Percentiles rank a stretch among this genome's conserved stretches.
Evolutionary conservation across 2,797 vertebrate species (phyloP).

Genomic region (Tokudaia muenninki): DNA sequence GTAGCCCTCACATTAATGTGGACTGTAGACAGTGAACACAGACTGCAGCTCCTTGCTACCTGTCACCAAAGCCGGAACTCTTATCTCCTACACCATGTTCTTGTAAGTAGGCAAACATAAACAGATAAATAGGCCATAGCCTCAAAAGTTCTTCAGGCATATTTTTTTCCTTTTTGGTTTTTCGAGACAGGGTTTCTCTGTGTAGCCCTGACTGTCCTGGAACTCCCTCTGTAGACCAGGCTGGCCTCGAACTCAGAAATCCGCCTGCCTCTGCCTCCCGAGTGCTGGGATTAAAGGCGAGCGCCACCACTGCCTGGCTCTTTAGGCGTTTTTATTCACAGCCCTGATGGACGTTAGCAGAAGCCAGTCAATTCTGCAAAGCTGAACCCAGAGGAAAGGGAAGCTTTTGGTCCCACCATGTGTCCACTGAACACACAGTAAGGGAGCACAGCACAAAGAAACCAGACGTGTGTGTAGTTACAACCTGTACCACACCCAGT

Average conservation of each 20-base stretch:
- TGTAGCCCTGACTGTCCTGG: too few relatives aligned
- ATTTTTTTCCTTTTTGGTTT: too few relatives aligned
- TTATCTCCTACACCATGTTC: not conserved
- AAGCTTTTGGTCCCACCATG: not conserved
- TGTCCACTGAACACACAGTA: not conserved
- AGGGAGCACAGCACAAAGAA: not conserved
- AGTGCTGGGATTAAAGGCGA: too few relatives aligned
- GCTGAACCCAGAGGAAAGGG: not conserved
- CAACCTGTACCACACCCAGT: not conserved
- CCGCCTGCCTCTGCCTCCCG: too few relatives aligned
- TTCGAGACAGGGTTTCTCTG: too few relatives aligned
- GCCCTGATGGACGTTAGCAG: not conserved
- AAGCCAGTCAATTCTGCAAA: not conserved
- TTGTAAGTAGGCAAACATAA: not conserved
- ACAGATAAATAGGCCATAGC: not conserved
- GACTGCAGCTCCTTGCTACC: not conserved
- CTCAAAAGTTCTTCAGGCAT: not conserved
- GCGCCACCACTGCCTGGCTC: not conserved
- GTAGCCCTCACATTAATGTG: not conserved
- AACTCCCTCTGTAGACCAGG: too few relatives aligned
- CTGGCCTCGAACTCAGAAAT: too few relatives aligned
- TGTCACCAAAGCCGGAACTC: not conserved
- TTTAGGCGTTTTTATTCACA: not conserved
- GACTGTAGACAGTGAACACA: not conserved
- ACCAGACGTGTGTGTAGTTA: not conserved